Percentiles rank a stretch among this genome's conserved stretches.
These are phyloP conservation scores for Rhodophaea formosa DNA, from an alignment of 2,888 invertebrate species.

Conservation along the genomic window DNA sequence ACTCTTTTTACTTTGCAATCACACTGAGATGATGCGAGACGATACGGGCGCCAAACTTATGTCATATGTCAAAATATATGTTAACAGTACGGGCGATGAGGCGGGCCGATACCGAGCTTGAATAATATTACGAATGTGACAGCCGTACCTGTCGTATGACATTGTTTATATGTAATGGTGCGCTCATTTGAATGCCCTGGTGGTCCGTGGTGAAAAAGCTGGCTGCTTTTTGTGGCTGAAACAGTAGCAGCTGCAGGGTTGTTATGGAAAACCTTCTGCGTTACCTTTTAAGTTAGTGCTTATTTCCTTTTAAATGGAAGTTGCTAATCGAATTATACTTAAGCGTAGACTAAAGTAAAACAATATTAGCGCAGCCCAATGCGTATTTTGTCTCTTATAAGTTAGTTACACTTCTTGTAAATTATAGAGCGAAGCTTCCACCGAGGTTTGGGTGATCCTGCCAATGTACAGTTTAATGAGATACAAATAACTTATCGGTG, in stretches of 20 bases:
- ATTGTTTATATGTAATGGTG: conserved; percentile 75
- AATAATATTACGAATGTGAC: conserved; percentile 56
- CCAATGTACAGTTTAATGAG: too few species aligned
- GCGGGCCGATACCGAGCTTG: conserved; percentile 50
- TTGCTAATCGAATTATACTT: too few species aligned
- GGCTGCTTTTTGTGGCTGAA: conserved; percentile 42
- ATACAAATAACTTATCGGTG: too few species aligned
- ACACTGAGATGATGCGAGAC: conserved; percentile 59
- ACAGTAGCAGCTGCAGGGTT: conserved; percentile 3
- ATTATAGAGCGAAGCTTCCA: too few species aligned
- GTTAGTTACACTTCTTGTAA: too few species aligned
- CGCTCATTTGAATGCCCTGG: conserved; percentile 74
- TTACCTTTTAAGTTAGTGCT: too few species aligned
- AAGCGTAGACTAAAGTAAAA: too few species aligned
- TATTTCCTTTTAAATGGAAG: too few species aligned
- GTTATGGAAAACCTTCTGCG: too few species aligned
- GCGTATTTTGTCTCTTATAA: too few species aligned
- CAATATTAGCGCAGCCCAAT: too few species aligned
- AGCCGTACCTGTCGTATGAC: conserved; percentile 73
- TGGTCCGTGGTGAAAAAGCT: conserved; percentile 65
- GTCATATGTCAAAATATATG: conserved; percentile 81
- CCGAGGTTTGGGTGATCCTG: too few species aligned
- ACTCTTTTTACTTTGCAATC: background rate
- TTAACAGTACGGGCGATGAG: conserved; percentile 70
- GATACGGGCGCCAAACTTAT: conserved; percentile 76